phyloP scores from a whole-genome alignment of 2,797 vertebrate genomes.

The Acanthurus tractus region DNA sequence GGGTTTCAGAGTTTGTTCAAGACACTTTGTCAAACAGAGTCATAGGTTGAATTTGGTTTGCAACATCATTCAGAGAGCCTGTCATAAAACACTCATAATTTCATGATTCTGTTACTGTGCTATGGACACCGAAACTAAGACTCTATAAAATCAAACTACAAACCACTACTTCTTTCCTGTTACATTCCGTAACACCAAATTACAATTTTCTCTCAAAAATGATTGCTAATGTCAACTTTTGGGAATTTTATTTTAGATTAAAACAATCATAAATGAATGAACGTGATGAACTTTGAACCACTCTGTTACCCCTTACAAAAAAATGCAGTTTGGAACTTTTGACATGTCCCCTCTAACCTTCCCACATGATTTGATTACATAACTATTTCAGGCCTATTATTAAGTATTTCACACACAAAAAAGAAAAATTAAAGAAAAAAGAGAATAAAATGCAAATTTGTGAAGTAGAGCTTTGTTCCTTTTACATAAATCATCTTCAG shows the following conservation, averaged over 20 bases:
- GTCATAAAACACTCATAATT: background rate
- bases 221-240: too few species aligned
- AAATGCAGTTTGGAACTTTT: background rate
- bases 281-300: background rate
- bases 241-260: too few species aligned
- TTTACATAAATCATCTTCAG: too few species aligned
- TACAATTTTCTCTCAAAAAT: too few species aligned
- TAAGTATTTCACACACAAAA: background rate
- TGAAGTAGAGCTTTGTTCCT: background rate
- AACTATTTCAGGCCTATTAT: background rate
- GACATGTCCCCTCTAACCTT: background rate
- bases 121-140: slow-evolving; percentile 19
- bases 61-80: slow-evolving; percentile 30
- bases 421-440: too few species aligned
- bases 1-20: slow-evolving; percentile 46
- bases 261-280: too few species aligned
- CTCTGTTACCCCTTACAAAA: background rate
- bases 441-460: background rate
- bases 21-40: slow-evolving; percentile 44
- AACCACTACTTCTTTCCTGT: too few species aligned
- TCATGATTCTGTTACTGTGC: slow-evolving; percentile 1
- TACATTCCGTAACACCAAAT: too few species aligned
- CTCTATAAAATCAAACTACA: background rate
- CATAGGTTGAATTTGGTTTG: slow-evolving; percentile 49
- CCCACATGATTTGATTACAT: background rate